phyloP scores from a whole-genome alignment of 2,113 vertebrate genomes.

The Eublepharis macularius region DNA sequence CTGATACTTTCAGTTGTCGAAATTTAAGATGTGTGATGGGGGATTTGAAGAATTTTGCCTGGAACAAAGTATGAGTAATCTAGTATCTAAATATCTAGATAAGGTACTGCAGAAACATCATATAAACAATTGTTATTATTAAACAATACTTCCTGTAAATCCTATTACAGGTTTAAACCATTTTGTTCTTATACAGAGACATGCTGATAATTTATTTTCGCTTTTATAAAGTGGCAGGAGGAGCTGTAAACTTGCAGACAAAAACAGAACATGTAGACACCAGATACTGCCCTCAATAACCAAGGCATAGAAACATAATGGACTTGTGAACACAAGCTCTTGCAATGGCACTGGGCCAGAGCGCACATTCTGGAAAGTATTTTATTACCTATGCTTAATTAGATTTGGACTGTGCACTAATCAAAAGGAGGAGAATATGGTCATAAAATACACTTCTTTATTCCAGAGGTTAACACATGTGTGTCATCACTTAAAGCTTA shows the following conservation, averaged over 20 bases:
- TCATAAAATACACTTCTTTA: background rate
- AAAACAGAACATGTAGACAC: background rate
- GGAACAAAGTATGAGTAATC: background rate
- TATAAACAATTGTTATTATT: too few species aligned
- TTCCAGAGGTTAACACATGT: background rate
- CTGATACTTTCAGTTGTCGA: background rate
- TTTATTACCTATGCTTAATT: background rate
- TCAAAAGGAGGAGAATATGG: background rate
- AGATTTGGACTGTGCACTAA: background rate
- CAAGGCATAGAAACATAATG: fast-evolving
- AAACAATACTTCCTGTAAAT: background rate
- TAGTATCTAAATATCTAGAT: background rate
- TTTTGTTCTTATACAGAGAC: background rate
- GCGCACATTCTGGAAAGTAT: background rate
- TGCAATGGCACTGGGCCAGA: fast-evolving
- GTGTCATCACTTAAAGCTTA: slow-evolving; percentile 3
- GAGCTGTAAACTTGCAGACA: background rate
- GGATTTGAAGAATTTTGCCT: background rate
- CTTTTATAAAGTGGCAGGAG: background rate
- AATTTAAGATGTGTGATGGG: background rate
- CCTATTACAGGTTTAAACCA: background rate
- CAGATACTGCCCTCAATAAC: background rate
- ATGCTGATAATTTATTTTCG: background rate
- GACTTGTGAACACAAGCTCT: background rate
- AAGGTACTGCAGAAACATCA: background rate